Percentiles rank a stretch among this genome's conserved stretches.
These are phyloP conservation scores for Diplodus puntazzo DNA, from an alignment of 2,797 vertebrate species.

Conservation along the genomic window DNA sequence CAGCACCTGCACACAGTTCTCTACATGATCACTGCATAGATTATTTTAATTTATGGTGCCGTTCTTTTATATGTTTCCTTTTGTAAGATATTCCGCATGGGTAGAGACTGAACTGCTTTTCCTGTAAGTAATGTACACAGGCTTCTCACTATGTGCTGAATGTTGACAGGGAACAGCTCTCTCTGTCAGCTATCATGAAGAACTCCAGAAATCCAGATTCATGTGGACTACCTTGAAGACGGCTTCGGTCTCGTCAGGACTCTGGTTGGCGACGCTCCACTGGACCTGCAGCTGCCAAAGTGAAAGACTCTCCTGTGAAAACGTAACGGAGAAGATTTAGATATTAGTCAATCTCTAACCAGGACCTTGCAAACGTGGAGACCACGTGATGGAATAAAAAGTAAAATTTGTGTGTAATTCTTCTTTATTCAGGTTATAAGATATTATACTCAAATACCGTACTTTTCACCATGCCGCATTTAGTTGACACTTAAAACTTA, in stretches of 20 bases:
- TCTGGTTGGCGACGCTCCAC: constrained; percentile 88
- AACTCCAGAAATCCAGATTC: background rate
- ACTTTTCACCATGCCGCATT: no score
- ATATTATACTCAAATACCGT: no score
- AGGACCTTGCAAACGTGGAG: background rate
- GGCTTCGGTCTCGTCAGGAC: constrained; percentile 86
- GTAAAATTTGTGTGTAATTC: background rate
- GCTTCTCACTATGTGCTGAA: background rate
- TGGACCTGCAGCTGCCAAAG: constrained; percentile 91
- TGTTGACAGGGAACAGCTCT: background rate
- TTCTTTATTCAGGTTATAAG: background rate
- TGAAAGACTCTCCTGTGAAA: constrained; percentile 87
- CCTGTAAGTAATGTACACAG: background rate
- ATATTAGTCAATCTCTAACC: background rate
- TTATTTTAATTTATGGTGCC: background rate
- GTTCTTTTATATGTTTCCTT: background rate
- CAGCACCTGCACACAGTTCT: background rate
- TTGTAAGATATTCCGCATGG: background rate
- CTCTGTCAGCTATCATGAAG: background rate
- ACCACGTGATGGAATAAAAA: background rate
- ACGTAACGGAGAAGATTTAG: background rate
- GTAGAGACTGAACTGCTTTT: background rate
- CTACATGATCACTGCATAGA: background rate
- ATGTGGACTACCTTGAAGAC: constrained; percentile 89
- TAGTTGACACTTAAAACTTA: no score